Evolutionary conservation across 2,888 invertebrate species (phyloP), one percentile per base, ranked within the genome.

Genomic region (Harpagoxenus sublaevis): DNA sequence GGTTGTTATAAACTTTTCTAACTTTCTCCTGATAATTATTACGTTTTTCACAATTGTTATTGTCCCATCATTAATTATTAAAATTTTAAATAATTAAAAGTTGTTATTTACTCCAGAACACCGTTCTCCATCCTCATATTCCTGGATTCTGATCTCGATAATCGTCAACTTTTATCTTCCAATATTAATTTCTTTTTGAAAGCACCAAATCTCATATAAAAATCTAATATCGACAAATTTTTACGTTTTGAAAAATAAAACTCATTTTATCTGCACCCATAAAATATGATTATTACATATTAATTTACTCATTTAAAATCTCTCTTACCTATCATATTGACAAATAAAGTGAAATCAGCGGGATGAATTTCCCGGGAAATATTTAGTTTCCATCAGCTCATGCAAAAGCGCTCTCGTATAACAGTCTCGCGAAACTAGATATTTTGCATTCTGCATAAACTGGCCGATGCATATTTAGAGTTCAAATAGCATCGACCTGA

Each of bases 381-480:
- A 62, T 81, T 81, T 73, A 55, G 42, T 18, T 68, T 78, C 23
- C 31, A 68, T 78, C 71, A 73, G 3, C 48, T 71, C 23, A 23
- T 23, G 23, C 79, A n/a, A 62, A n/a, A 62, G 23, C 57, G 23
- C 48, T 71, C 45, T 31, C 39, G 12, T 39, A 81, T 35, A 71
- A 81, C 9, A 60, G 48, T 42, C 15, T 66, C 68, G 39, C 18
- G 12, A 79, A 71, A 79, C 35, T 79, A 60, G 48, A 39, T 60
- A 23, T 79, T 78, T 78, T 31, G 18, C 48, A 71, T 79, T 79
- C 35, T 39, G 71, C 71, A 71, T 71, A 48, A 79, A 71, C 57
- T 48, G 48, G 15, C 28, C 77, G 55, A 70, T 79, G 71, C 23
- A 71, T 70, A 79, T 79, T 79, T 79, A 48, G 35, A 79, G 60